Conservation (phyloP, 2,113 vertebrate genomes). For the Candoia aspera region DNA sequence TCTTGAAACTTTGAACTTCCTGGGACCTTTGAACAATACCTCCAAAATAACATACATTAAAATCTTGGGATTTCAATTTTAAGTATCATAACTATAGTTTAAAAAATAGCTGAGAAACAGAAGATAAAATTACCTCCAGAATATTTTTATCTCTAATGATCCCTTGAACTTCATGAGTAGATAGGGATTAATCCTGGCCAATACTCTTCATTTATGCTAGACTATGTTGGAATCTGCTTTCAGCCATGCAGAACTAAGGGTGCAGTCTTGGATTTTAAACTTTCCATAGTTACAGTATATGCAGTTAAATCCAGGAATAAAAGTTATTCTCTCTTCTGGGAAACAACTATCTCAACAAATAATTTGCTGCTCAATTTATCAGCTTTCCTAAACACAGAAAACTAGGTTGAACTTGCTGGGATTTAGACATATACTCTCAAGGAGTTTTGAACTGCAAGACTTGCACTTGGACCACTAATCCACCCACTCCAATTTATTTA, state of each 20-base stretch:
- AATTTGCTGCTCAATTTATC: constrained; percentile 12
- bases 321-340: constrained; percentile 18
- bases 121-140: background rate
- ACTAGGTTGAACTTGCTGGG: background rate
- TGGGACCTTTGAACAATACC: background rate
- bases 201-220: background rate
- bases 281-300: background rate
- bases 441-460: constrained; percentile 11
- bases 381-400: background rate
- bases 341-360: constrained; percentile 18
- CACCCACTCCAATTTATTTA: constrained; percentile 18
- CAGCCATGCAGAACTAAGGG: background rate
- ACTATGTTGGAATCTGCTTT: background rate
- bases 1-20: background rate
- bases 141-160: background rate
- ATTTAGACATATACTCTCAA: background rate
- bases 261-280: background rate
- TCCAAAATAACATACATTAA: background rate
- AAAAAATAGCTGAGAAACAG: background rate
- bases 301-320: constrained; percentile 14
- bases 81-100: background rate
- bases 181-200: background rate
- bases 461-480: background rate
- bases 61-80: background rate
- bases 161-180: background rate